Evolutionary conservation across 1,140 invertebrate genomes (phyloP), one percentile per base, ranked within the genome.

Genomic region (Heliconius hermathena): DNA sequence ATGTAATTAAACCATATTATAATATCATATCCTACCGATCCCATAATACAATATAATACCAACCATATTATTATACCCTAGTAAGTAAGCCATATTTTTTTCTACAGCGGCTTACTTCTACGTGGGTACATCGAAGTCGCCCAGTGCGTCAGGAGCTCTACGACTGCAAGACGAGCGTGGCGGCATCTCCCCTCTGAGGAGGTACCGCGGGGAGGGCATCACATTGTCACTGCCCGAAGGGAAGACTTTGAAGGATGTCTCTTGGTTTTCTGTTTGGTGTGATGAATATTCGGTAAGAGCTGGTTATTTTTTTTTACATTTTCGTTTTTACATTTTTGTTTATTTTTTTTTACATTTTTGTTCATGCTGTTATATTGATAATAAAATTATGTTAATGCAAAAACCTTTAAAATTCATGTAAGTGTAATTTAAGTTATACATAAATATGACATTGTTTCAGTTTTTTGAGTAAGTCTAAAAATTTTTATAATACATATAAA

Each of bases 211-310:
- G 78, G 97, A 98, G 91, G 96, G 97, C 82, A 95, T 99, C 78
- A 98, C 98, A 3, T 91, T 99, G 26, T 97, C 97, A 1, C 93
- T 99, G 82, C 98, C 98, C 1, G 97, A 98, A 81, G 97, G 97
- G 29, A 97, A 97, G 90, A 98, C 97, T 8, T 95, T 98, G 70
- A 96, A 96, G 86, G 97, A 97, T 88, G 96, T 98, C 85, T 97
- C 96, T 84, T 98, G 98, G 97, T 97, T 99, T 88, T 97, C 97
- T 20, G 96, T 99, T 1, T 99, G 97, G 97, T 99, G 98, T 90
- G 97, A 98, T 86, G 97, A 98, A 88, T 98, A 97, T 86, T 95
- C 97, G 46, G 98, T 98, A 88, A 97, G 96, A 57, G 9, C 8
- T n/a, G 18, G 18, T 54, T 6, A 16, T 20, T 18, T 54, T 20